Evolutionary conservation across 2,113 vertebrate species (phyloP), one percentile per base, ranked within the genome.

Genomic region (Mesoclemmys tuberculata): DNA sequence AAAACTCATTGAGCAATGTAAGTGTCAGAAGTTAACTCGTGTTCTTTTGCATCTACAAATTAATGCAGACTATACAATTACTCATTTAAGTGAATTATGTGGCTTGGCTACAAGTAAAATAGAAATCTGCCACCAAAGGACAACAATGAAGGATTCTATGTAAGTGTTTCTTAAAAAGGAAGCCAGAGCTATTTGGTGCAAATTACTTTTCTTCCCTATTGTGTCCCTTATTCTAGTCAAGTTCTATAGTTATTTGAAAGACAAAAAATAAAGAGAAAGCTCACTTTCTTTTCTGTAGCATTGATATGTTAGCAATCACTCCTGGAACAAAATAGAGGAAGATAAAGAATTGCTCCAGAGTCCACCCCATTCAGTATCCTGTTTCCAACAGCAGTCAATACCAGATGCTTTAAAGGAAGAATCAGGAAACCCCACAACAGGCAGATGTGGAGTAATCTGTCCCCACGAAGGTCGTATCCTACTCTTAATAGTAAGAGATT

Each of bases 71-170:
- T 74, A 87, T 29, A 95, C 82, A 95, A 90, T 82, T 80, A 87
- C 75, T 94, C 92, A 95, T 91, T 91, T 96, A 80, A 93, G 75
- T 96, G 95, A 97, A 95, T 97, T 96, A 95, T 90, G 83, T 44
- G 54, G 44, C 95, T 91, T 88, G 1, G 44, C 48, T 90, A 55
- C 68, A 68, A 94, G 61, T 52, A 44, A 97, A 97, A 96, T 92
- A 96, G 87, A 96, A 97, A 95, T 87, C 85, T 95, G 89, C 91
- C 87, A 93, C 49, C 61, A 88, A 94, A 96, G 61, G 93, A 64
- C 41, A 87, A 89, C 83, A 94, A 71, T 97, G 95, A 94, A 91
- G 90, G 80, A 95, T 91, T 91, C 54, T 91, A 88, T 35, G n/a
- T 80, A 93, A 90, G 49, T 48, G 77, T 92, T 97, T 95, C 58